Base-by-base conservation (phyloP, 2,888 invertebrate genomes). In the Tetrapedia diversipes region DNA sequence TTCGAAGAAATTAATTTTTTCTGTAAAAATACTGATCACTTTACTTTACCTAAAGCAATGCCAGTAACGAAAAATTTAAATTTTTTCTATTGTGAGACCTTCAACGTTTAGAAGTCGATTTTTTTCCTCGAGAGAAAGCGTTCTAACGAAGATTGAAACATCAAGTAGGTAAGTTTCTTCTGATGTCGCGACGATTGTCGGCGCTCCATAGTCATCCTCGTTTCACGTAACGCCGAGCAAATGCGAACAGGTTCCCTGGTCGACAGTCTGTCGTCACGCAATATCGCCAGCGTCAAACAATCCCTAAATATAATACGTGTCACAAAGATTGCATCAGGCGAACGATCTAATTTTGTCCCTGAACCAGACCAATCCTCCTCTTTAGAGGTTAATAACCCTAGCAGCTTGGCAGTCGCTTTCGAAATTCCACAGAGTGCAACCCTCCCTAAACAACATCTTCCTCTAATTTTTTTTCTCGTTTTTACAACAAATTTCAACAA, bases 161-260 rank as follows among this genome's bases (percentile, higher is more conserved):
- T 16, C 24, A 41, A 19, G 32, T 34, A 39, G 11, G 24, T 29
- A 22, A 68, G 24, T 39, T 19, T 29, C 39, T 27, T 29, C 41
- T 43, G 32, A 70, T 37, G 57, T 34, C 45, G 37, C 27, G 16
- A 7, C 22, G 51, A 41, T 22, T 51, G 71, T 72, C 71, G 59
- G 53, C 59, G 22, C 34, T n/a, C 29, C 24, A 32, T 29, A 37
- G 41, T 49, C 29, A 22, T 69, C 11, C 24, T 53, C 71, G 51
- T 70, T 71, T 72, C 45, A 59, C 24, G 56, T 39, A 70, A 70
- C 34, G 43, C 29, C 8, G n/a, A 29, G 53, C 43, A 53, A 72
- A 72, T 11, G 71, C 11, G 57, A 45, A 53, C 29, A 69, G 34
- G 71, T 57, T 59, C 29, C 8, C 19, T 4, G 22, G 8, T 43